phyloP scores from a whole-genome alignment of 2,113 vertebrate species.

The Struthidea cinerea region DNA sequence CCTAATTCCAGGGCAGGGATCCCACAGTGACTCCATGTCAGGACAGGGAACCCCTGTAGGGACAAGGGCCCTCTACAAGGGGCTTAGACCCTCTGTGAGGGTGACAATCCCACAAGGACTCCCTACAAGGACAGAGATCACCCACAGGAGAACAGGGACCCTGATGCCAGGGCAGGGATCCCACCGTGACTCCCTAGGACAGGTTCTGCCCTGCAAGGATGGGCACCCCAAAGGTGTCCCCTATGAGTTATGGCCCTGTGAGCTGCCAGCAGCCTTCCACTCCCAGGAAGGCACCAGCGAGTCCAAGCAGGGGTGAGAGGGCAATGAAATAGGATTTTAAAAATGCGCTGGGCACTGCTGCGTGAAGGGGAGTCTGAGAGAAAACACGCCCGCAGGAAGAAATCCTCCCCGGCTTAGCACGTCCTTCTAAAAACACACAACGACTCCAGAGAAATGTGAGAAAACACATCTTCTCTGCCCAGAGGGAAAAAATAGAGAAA shows the following conservation, averaged over 20 bases:
- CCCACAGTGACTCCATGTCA: not conserved
- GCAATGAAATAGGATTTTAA: not conserved
- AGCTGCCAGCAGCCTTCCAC: not conserved
- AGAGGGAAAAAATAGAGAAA: not conserved
- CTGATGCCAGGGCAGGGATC: not conserved
- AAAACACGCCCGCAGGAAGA: accelerated
- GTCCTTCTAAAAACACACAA: not conserved
- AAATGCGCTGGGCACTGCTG: not conserved
- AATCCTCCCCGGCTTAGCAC: not conserved
- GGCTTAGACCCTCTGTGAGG: not conserved
- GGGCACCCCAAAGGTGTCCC: not conserved
- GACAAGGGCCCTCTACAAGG: not conserved
- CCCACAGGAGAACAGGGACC: not conserved
- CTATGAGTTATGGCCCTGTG: accelerated
- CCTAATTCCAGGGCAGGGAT: not conserved
- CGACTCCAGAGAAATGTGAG: conserved; percentile 19
- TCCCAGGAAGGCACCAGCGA: not conserved
- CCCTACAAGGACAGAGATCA: not conserved
- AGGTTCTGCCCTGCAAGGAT: not conserved
- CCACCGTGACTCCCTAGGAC: not conserved
- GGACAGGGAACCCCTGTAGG: not conserved
- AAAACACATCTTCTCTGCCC: not conserved
- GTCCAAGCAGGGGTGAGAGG: not conserved
- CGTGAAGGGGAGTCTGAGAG: not conserved
- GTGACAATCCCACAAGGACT: not conserved